These are phyloP conservation scores for Drosophila setifemur DNA, from an alignment of 1,140 invertebrate species.

Conservation along the genomic window DNA sequence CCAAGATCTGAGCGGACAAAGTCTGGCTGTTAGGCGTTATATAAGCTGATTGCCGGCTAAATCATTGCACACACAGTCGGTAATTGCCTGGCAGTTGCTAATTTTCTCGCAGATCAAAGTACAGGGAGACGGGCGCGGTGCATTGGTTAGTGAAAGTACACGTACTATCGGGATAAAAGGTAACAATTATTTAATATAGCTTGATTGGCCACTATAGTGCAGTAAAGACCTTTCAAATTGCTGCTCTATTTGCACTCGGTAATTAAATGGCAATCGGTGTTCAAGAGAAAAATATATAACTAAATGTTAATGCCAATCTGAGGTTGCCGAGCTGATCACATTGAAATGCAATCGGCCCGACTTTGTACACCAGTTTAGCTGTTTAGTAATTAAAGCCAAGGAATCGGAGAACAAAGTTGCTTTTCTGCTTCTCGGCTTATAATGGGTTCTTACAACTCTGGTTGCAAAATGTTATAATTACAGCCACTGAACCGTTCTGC, in stretches of 20 bases:
- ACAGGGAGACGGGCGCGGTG: slow-evolving; percentile 16
- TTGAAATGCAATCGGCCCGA: slow-evolving; percentile 11
- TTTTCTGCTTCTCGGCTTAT: neutral
- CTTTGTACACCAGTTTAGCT: neutral
- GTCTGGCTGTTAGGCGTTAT: slow-evolving; percentile 15
- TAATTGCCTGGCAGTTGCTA: slow-evolving; percentile 49
- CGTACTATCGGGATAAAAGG: neutral
- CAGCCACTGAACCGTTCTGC: slow-evolving; percentile 23
- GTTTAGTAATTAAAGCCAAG: neutral
- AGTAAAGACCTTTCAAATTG: slow-evolving; percentile 1
- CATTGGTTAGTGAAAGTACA: slow-evolving; percentile 21
- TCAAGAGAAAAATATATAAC: slow-evolving; percentile 7
- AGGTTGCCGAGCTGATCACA: slow-evolving; percentile 20
- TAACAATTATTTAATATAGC: slow-evolving; percentile 30
- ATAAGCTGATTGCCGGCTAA: slow-evolving; percentile 32
- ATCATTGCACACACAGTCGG: slow-evolving; percentile 32
- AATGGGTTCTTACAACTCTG: neutral
- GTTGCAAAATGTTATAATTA: slow-evolving; percentile 27
- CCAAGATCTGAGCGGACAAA: slow-evolving; percentile 46
- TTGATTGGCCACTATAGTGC: neutral
- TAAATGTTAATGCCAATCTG: slow-evolving; percentile 1
- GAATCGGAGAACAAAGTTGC: neutral
- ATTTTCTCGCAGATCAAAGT: slow-evolving; percentile 49
- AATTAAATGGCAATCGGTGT: slow-evolving; percentile 23
- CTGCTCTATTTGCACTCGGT: neutral